Base-by-base conservation (phyloP, 2,113 vertebrate species). In the Indicator indicator region DNA sequence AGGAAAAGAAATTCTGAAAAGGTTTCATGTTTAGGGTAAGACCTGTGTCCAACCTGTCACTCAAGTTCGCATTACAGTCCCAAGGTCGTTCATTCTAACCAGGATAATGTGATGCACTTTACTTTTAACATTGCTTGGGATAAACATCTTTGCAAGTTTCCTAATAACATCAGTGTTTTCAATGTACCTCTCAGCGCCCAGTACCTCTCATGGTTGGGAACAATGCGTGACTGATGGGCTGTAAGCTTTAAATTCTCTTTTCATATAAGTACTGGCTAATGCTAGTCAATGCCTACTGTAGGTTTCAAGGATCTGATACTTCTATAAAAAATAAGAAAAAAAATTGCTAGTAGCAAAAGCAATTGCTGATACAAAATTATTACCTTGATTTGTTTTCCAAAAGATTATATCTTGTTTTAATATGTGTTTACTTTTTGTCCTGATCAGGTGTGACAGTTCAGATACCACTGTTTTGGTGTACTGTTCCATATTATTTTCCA, bases 11-110 rank as follows among this genome's bases (percentile, higher is more conserved):
- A 75, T 77, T 87, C 48, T 78, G 28, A 87, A 92, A 91, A 59
- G 4, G 12, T 92, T 96, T 96, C 76, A 91, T 36, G 16, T 83
- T 86, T 89, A 88, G 58, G 27, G 42, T 69, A 44, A 78, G 58
- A 81, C 14, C 10, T 32, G 14, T 67, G 28, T 83, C 62, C 46
- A 83, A 36, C 44, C 26, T 92, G 65, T 68, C 85, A 77, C 63
- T 96, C 91, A 88, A 69, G 44, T 77, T 67, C 56, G 85, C 48
- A 33, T 90, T 81, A 40, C 6, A 74, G 17, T 65, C 60, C 60
- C 48, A 69, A 77, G 73, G 84, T 84, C 42, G 73, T 50, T 85
- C n/a, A 33, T 46, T 93, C 19, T 94, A 69, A 58, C 65, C 32
- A 40, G 46, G 55, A 75, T 79, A 93, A 92, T 82, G 84, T 68